Conservation (phyloP, 1,140 invertebrate species). For the Aphaenogaster floridana region DNA sequence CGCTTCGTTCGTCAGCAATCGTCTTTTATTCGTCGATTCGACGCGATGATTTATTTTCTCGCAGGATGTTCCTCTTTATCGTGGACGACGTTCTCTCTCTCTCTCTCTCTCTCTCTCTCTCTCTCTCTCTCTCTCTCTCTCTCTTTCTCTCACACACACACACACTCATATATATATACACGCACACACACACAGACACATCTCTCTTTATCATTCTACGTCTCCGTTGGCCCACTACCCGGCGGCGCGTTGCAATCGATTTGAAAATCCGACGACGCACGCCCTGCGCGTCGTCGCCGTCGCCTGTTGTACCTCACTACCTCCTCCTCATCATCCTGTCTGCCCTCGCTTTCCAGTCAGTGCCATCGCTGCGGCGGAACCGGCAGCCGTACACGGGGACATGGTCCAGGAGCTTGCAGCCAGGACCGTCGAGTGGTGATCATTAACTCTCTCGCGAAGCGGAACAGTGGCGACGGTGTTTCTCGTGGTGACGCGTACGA, state of each 20-base stretch:
- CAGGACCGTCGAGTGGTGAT: slow-evolving; percentile 41
- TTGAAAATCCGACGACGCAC: slow-evolving; percentile 70
- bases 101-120: background rate
- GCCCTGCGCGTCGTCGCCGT: slow-evolving; percentile 61
- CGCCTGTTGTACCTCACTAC: slow-evolving; percentile 59
- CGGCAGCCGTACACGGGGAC: slow-evolving; percentile 22
- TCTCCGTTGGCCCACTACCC: slow-evolving; percentile 60
- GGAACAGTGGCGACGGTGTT: background rate
- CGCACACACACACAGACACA: no score
- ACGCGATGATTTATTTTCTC: background rate
- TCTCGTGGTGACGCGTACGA: slow-evolving; percentile 24
- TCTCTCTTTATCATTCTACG: slow-evolving; percentile 38
- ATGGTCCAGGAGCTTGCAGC: slow-evolving; percentile 50
- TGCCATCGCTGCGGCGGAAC: slow-evolving; percentile 65
- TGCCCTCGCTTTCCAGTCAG: slow-evolving; percentile 60
- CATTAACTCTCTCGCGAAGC: background rate
- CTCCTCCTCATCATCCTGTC: slow-evolving; percentile 28
- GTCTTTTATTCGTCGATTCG: background rate
- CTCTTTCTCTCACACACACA: background rate
- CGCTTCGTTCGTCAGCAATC: background rate
- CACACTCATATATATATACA: no score
- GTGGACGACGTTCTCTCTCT: background rate
- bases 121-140: background rate
- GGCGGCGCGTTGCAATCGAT: slow-evolving; percentile 71
- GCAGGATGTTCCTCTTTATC: background rate